These are phyloP conservation scores for Bubo scandiacus DNA, from an alignment of 2,113 vertebrate species.

Conservation along the genomic window DNA sequence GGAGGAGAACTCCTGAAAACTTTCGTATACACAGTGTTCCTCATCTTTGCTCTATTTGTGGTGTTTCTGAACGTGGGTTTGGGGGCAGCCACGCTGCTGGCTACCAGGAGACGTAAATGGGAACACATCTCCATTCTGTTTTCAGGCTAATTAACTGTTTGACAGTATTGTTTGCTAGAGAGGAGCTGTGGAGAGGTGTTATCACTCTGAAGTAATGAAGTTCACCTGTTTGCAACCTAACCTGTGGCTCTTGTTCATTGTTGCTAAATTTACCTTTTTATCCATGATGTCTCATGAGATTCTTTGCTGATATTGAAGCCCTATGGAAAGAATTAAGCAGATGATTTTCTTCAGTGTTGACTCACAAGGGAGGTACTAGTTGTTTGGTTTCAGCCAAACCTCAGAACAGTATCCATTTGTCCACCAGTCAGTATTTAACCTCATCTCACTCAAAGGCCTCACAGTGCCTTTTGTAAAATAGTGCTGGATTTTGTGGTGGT, in stretches of 20 bases:
- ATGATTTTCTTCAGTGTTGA: not conserved
- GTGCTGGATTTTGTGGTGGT: not conserved
- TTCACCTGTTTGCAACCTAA: not conserved
- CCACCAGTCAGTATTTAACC: not conserved
- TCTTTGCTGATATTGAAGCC: not conserved
- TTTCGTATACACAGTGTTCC: not conserved
- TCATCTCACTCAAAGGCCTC: not conserved
- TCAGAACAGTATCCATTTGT: not conserved
- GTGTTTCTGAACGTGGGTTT: not conserved
- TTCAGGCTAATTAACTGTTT: not conserved
- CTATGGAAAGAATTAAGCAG: not conserved
- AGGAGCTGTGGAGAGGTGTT: not conserved
- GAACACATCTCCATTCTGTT: not conserved
- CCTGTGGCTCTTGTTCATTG: not conserved
- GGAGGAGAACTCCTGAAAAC: not conserved
- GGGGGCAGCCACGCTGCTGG: not conserved
- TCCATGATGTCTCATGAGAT: fast-evolving
- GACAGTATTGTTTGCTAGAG: not conserved
- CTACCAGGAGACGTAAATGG: not conserved
- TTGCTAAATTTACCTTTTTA: not conserved
- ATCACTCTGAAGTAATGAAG: not conserved
- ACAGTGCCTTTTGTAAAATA: not conserved
- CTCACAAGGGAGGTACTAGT: not conserved
- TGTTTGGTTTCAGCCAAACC: not conserved
- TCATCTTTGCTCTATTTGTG: not conserved